These are phyloP conservation scores for Carollia perspicillata DNA, from an alignment of 2,113 vertebrate species.

Conservation along the genomic window DNA sequence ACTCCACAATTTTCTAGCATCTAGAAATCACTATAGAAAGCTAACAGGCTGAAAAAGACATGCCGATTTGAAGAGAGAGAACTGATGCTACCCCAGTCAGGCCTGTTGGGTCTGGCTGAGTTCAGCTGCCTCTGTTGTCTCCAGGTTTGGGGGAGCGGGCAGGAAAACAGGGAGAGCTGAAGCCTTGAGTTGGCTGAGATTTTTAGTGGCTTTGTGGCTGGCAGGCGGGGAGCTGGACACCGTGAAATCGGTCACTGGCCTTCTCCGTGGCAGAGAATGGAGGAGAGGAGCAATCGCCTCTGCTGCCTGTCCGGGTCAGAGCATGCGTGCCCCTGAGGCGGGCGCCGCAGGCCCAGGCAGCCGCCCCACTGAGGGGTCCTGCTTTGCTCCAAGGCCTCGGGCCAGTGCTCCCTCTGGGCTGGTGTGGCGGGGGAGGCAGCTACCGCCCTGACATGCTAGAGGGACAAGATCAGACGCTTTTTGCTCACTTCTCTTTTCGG, in stretches of 20 bases:
- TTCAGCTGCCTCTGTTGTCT: not conserved
- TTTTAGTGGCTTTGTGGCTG: not conserved
- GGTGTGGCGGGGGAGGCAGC: not conserved
- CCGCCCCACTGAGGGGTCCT: not conserved
- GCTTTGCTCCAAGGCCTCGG: not conserved
- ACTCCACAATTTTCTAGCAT: not conserved
- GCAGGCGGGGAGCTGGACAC: not conserved
- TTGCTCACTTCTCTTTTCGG: not conserved
- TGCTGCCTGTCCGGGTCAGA: not conserved
- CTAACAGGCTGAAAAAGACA: not conserved
- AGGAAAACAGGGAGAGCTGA: not conserved
- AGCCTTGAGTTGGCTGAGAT: not conserved
- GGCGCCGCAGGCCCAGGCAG: not conserved
- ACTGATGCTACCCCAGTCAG: not conserved
- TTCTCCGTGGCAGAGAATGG: not conserved
- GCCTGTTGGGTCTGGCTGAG: not conserved
- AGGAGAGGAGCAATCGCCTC: not conserved
- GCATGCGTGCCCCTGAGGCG: not conserved
- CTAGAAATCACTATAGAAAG: not conserved
- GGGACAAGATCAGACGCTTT: not conserved
- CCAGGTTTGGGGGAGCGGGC: not conserved
- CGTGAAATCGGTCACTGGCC: not conserved
- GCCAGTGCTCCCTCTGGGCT: not conserved
- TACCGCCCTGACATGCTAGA: not conserved
- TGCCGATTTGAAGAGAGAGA: not conserved